Evolutionary conservation across 2,113 vertebrate species (phyloP).

Genomic region (Carollia perspicillata): DNA sequence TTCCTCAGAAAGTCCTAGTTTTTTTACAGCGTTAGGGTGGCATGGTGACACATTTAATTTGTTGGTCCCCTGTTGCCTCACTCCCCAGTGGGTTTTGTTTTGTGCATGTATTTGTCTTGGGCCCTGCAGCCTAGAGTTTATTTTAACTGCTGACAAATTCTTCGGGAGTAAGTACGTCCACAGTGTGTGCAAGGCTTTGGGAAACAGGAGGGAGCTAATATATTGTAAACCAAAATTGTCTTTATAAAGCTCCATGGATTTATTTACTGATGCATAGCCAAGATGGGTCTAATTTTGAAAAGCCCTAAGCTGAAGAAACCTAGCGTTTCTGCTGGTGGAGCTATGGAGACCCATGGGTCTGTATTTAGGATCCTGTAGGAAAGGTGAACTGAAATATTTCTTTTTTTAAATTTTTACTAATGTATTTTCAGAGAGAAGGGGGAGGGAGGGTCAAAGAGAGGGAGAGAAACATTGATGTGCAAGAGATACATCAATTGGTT

Average conservation of each 20-base stretch:
- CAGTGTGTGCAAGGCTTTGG: background rate
- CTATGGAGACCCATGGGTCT: background rate
- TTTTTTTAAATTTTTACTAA: too few species aligned
- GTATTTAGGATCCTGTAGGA: background rate
- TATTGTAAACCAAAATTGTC: background rate
- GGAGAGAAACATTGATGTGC: too few species aligned
- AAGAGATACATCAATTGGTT: too few species aligned
- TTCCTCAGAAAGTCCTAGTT: background rate
- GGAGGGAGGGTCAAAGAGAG: too few species aligned
- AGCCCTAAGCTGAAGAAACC: background rate
- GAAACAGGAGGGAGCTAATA: background rate
- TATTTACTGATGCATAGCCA: background rate
- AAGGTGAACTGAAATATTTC: conserved; percentile 34
- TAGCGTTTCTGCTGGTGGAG: background rate
- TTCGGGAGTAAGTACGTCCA: background rate
- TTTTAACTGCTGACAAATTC: background rate
- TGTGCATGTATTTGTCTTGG: background rate
- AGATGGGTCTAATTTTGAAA: background rate
- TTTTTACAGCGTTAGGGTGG: background rate
- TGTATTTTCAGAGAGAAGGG: too few species aligned
- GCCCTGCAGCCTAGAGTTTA: background rate
- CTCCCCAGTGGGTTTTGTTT: background rate
- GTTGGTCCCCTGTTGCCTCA: background rate
- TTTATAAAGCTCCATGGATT: background rate
- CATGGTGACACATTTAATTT: background rate